Base-by-base conservation (phyloP, 2,113 vertebrate genomes). In the Hipposideros armiger region DNA sequence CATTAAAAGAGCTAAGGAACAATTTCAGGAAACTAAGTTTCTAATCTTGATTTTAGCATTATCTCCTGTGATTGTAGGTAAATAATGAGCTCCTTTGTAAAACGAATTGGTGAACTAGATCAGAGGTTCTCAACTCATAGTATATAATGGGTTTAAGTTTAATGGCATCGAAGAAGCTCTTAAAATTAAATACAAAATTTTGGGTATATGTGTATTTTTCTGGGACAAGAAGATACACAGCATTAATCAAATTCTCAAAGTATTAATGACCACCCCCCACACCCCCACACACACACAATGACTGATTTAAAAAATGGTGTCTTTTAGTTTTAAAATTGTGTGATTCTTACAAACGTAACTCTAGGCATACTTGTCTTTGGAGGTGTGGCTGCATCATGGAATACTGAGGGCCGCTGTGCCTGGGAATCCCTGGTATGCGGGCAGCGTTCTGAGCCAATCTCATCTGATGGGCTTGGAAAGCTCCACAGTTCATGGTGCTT, bases 341-440 rank as follows among this genome's bases (percentile, higher is more conserved):
- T 91, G 97, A 96, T 42, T 98, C 97, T 98, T 96, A 97, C 97
- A 97, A 98, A 97, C 86, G 90, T 96, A 97, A 97, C 98, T 95
- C 83, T 97, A 97, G 96, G 97, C 99, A 98, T 98, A 99, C 99
- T 99, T 99, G 99, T 99, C 99, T 99, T 99, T 99, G 99, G 96
- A 99, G 99, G 97, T 99, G 99, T 67, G 99, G 99, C 98, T 99
- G 99, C 99, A 99, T 99, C 99, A 99, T 99, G 94, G 99, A 98
- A 97, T 99, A 99, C 13, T 99, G 99, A 96, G 99, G 99, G 77
- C 99, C 99, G 54, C 99, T 99, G 98, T 99, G 99, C 96, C 99
- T 99, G 58, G 99, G 99, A 87, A 99, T 99, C 98, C 98, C 99
- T 98, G 92, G 98, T 96, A 99, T 99, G 95, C 99, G 99, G 96